Percentiles rank a stretch among this genome's conserved stretches.
phyloP scores from a whole-genome alignment of 2,888 invertebrate species.

The Drosophila pegasa region DNA sequence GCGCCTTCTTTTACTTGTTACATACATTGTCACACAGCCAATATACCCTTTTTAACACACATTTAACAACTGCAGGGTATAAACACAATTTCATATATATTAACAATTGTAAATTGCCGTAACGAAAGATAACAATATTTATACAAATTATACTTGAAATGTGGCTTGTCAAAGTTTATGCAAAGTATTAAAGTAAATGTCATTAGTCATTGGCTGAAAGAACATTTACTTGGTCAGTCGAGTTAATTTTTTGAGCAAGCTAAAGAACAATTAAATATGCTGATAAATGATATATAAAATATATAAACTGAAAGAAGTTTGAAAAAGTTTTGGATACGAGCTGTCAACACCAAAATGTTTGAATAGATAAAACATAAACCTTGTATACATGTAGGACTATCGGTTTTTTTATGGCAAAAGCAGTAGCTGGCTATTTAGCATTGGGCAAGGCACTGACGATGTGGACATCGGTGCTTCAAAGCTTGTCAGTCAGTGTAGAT shows the following conservation, averaged over 20 bases:
- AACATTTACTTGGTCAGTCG: not conserved
- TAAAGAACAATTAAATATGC: not conserved
- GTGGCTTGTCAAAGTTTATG: constrained; percentile 18
- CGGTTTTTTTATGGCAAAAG: constrained; percentile 17
- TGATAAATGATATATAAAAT: not conserved
- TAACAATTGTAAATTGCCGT: constrained; percentile 41
- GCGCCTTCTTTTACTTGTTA: not conserved
- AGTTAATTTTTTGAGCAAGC: not conserved
- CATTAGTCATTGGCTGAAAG: constrained; percentile 4
- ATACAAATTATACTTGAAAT: constrained; percentile 48
- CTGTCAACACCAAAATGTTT: too few species aligned
- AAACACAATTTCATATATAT: constrained; percentile 26
- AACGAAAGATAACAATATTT: constrained; percentile 51
- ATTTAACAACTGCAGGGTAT: not conserved
- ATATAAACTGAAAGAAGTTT: not conserved
- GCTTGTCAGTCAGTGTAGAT: constrained; percentile 46
- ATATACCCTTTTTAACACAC: not conserved
- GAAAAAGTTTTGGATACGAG: not conserved
- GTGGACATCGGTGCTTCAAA: constrained; percentile 46
- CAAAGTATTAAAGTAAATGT: constrained; percentile 13
- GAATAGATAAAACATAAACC: constrained; percentile 12
- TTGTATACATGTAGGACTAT: constrained; percentile 11
- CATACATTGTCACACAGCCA: not conserved
- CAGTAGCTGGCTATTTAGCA: constrained; percentile 45
- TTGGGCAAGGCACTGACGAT: constrained; percentile 33